A percentile compares a stretch with the other conserved stretches of the same genome.
Conservation (phyloP, 2,113 vertebrate genomes). For the Semicossyphus pulcher region DNA sequence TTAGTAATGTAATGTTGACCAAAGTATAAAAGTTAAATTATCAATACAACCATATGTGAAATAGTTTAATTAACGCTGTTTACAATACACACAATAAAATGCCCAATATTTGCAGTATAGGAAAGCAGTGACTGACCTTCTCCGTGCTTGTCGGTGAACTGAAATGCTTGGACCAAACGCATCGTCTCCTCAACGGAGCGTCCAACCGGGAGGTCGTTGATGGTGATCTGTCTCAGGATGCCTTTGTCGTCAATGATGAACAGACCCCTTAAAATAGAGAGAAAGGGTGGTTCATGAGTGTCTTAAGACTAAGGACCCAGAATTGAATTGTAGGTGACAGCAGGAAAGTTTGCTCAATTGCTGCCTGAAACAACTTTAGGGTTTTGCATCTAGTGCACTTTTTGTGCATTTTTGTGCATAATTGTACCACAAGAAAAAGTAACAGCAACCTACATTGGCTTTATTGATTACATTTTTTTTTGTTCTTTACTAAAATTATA, state of each 20-base stretch:
- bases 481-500: too few species aligned
- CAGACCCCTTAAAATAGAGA: conserved; percentile 86
- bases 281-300: background rate
- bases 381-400: too few species aligned
- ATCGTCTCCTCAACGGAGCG: conserved; percentile 95
- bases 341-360: too few species aligned
- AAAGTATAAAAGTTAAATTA: background rate
- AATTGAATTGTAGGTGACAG: too few species aligned
- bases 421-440: too few species aligned
- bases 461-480: background rate
- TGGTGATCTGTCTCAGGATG: conserved; percentile 95
- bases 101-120: background rate
- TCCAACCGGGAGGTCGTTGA: conserved; percentile 99
- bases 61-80: too few species aligned
- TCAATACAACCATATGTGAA: background rate
- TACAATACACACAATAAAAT: background rate
- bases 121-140: conserved; percentile 86
- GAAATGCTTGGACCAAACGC: conserved; percentile 96
- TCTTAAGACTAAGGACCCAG: background rate
- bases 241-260: conserved; percentile 98
- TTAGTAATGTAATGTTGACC: too few species aligned
- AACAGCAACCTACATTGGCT: background rate
- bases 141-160: conserved; percentile 97
- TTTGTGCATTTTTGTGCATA: too few species aligned
- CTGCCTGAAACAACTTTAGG: too few species aligned